phyloP scores from a whole-genome alignment of 1,140 invertebrate genomes.

The Trachymyrmex cornetzi region DNA sequence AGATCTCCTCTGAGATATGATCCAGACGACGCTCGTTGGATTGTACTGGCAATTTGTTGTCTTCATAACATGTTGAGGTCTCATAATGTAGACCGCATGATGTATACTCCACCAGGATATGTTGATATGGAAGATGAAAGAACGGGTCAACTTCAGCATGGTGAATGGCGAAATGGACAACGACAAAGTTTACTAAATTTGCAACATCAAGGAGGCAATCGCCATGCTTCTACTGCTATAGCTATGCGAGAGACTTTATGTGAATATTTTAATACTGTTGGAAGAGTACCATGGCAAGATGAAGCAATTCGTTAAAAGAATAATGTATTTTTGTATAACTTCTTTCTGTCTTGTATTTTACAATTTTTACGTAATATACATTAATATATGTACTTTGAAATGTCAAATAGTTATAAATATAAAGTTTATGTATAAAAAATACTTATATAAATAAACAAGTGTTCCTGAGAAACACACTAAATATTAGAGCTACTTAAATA shows the following conservation, averaged over 20 bases:
- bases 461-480: too few species aligned
- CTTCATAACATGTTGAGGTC: conserved; percentile 1
- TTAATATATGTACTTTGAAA: too few species aligned
- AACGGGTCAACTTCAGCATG: neutral
- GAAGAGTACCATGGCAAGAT: neutral
- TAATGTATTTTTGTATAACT: conserved; percentile 1
- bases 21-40: neutral
- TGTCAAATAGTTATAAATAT: too few species aligned
- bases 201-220: conserved; percentile 6
- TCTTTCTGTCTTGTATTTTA: neutral
- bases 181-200: neutral
- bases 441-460: too few species aligned
- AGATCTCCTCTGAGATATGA: conserved; percentile 1
- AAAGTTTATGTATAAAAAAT: too few species aligned
- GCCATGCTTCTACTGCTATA: neutral
- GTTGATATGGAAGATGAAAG: conserved; percentile 11
- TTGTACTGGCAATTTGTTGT: neutral
- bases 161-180: neutral
- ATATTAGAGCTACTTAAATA: too few species aligned
- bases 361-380: too few species aligned
- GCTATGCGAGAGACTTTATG: conserved; percentile 9
- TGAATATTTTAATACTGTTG: conserved; percentile 10
- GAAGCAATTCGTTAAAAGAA: neutral
- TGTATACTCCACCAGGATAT: conserved; percentile 29
- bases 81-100: neutral